Base-by-base conservation (phyloP, 2,888 invertebrate species). In the Euzophera pinguis region DNA sequence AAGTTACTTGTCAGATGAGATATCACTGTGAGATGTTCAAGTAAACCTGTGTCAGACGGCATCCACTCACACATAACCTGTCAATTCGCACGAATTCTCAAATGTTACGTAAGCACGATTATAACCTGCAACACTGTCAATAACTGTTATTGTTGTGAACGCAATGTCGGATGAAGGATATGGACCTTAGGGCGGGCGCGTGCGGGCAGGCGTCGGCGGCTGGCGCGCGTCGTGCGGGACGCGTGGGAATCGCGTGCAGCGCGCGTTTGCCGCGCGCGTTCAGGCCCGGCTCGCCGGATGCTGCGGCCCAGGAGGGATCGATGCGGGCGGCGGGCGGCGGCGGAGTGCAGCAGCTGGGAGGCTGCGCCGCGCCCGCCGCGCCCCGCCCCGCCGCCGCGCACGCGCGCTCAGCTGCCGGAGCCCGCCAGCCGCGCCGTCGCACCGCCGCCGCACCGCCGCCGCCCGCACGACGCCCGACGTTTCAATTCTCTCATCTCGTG, bases 311-410 rank as follows among this genome's bases (percentile, higher is more conserved):
- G 81, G 80, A 80, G 84, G 84, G 84, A 86, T 86, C 87, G 85
- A 87, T 88, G 87, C 85, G 85, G 85, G 86, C 84, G 76, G 86
- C 88, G 86, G 84, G 88, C 85, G 87, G 82, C 82, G 81, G 86
- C 86, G 86, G 89, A 89, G 89, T 87, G 87, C 81, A 81, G 75
- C 76, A 74, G 79, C 75, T 72, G 73, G 81, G 80, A 80, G 81
- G 81, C 81, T 78, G 80, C 84, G 85, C 84, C 81, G 84, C 80
- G 78, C 77, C 82, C 73, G 70, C 69, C 74, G 69, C 71, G 63
- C 71, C 69, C 60, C 22, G 22, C 22, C 58, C 59, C 58, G 59
- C 64, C 48, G 3, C 22, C 57, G 59, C 65, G 52, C 57, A 34
- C 66, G 55, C 60, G 59, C 75, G 69, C 58, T 61, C 68, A 64